Conservation (phyloP, 1,140 invertebrate genomes). For the Pogonomyrmex californicus region DNA sequence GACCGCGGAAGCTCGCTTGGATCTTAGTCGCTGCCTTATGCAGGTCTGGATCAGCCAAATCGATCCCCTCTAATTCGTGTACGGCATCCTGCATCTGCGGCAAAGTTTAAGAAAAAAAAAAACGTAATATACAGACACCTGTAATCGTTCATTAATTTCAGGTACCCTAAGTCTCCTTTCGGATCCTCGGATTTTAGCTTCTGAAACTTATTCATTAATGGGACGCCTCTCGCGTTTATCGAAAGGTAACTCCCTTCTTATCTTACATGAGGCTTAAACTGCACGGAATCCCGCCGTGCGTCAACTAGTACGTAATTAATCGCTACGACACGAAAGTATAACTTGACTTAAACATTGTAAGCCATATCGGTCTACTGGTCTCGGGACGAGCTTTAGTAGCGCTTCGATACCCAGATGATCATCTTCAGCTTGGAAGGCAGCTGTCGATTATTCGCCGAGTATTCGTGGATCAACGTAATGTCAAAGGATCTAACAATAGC, state of each 20-base stretch:
- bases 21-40: slow-evolving; percentile 97
- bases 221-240: background rate
- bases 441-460: slow-evolving; percentile 29
- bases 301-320: slow-evolving; percentile 58
- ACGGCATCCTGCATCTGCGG: slow-evolving; percentile 87
- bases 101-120: slow-evolving; percentile 22
- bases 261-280: background rate
- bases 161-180: background rate
- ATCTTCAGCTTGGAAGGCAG: slow-evolving; percentile 53
- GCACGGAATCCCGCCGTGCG: slow-evolving; percentile 29
- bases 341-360: slow-evolving; percentile 56
- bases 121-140: background rate
- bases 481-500: slow-evolving; percentile 72
- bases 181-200: background rate
- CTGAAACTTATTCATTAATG: background rate
- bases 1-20: slow-evolving; percentile 96
- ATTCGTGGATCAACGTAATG: slow-evolving; percentile 68
- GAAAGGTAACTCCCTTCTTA: slow-evolving; percentile 10
- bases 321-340: slow-evolving; percentile 45
- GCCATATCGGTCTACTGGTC: slow-evolving; percentile 49
- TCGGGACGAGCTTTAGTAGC: slow-evolving; percentile 42
- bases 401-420: slow-evolving; percentile 50
- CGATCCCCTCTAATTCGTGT: slow-evolving; percentile 92
- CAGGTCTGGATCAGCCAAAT: slow-evolving; percentile 94
- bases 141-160: background rate